A percentile compares a stretch with the other conserved stretches of the same genome.
Evolutionary conservation across 2,888 invertebrate genomes (phyloP).

Genomic region (Heliconius sara): DNA sequence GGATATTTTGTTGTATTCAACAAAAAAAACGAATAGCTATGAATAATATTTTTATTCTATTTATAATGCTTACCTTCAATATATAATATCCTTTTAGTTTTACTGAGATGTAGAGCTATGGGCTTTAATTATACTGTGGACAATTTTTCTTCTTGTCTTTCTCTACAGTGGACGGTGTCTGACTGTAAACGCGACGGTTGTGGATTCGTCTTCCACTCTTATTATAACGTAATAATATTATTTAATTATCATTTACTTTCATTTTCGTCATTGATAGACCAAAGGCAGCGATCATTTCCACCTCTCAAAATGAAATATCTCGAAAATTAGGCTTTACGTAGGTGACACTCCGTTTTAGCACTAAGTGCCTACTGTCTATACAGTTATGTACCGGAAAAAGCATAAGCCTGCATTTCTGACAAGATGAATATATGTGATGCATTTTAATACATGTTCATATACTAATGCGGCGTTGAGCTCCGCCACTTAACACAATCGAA

Average conservation of each 20-base stretch:
- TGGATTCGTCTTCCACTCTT: no score
- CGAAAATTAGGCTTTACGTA: neutral
- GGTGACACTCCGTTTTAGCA: no score
- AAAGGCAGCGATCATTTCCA: neutral
- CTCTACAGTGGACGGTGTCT: no score
- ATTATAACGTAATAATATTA: no score
- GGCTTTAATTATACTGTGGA: no score
- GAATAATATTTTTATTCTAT: conserved; percentile 9
- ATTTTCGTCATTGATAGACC: no score
- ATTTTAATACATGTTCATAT: neutral
- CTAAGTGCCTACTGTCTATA: neutral
- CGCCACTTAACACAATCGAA: neutral
- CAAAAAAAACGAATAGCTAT: neutral
- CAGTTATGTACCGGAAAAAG: neutral
- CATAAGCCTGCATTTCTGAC: neutral
- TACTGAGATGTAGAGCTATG: neutral
- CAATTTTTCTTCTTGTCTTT: no score
- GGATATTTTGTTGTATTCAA: conserved; percentile 7
- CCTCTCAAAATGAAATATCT: neutral
- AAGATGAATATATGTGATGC: no score
- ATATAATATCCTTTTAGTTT: neutral
- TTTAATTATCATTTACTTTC: no score
- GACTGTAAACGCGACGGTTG: no score
- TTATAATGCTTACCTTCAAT: neutral
- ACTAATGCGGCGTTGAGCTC: neutral